Base-by-base conservation (phyloP, 2,797 vertebrate genomes). In the Harpagifer antarcticus region DNA sequence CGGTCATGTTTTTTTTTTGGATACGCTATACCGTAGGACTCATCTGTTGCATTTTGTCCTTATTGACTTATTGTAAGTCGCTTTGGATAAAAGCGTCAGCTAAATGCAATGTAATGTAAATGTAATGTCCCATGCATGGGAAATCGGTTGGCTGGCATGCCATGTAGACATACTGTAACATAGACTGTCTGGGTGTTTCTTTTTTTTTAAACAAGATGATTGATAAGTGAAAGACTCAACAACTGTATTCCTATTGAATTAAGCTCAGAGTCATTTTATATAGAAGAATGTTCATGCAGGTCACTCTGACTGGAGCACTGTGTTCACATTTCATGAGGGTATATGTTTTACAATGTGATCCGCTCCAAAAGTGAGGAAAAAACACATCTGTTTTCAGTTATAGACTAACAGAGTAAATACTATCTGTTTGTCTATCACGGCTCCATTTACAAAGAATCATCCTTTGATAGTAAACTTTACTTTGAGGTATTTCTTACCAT, bases 311-410 rank as follows among this genome's bases (percentile, higher is more conserved):
- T 19, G 7, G 48, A 47, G 9, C 1, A 1, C 13, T 27, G 27
- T 17, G 10, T 55, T 73, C n/a, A 62, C 27, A 33, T 33, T 61
- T 62, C 42, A 57, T 47, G 20, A 14, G 33, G 19, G 9, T 5
- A 1, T 6, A 5, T 66, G 55, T 20, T 73, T 65, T 7, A 70
- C 45, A 27, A 73, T 48, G 15, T 47, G 48, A 2, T 42, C 17
- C 44, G 1, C 48, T 52, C 47, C 42, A 44, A 31, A 74, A 50
- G n/a, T 53, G 23, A 55, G 42, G 13, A 76, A 48, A 74, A 50
- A 19, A 5, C 53, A 66, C 83, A 83, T 47, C 3, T 82, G 85
- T 78, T 80, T 80, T 59, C 9, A 59, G 27, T 87, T 79, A 74
- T 15, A 23, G 75, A 37, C 12, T 52, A 37, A 40, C 16, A 9